phyloP scores from a whole-genome alignment of 2,113 vertebrate genomes.

The Sturnus vulgaris region DNA sequence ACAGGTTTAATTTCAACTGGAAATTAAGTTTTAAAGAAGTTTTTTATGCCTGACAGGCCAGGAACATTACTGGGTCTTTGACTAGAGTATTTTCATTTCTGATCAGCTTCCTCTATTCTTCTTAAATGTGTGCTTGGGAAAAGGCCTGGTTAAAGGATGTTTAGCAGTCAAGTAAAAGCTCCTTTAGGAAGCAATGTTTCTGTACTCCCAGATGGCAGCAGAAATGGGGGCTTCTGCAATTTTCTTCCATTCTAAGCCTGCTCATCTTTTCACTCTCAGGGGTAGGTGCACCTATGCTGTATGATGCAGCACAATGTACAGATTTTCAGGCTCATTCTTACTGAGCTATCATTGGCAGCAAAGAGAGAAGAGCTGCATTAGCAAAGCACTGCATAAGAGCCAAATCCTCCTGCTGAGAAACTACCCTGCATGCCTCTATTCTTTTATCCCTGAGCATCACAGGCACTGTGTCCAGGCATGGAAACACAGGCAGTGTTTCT shows the following conservation, averaged over 20 bases:
- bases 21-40: not conserved
- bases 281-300: not conserved
- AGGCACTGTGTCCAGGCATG: not conserved
- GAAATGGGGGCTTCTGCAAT: not conserved
- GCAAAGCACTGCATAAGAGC: not conserved
- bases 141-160: not conserved
- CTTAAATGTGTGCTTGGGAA: not conserved
- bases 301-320: rapidly evolving
- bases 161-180: not conserved
- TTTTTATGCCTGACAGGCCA: not conserved
- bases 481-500: not conserved
- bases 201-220: not conserved
- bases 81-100: not conserved
- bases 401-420: not conserved
- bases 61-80: not conserved
- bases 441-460: not conserved
- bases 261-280: not conserved
- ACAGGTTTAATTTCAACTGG: not conserved
- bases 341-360: not conserved
- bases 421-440: not conserved
- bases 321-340: not conserved
- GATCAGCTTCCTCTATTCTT: not conserved
- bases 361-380: not conserved
- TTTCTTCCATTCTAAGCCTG: not conserved
- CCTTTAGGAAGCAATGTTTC: not conserved